phyloP scores from a whole-genome alignment of 2,113 vertebrate genomes.

The Alligator mississippiensis region DNA sequence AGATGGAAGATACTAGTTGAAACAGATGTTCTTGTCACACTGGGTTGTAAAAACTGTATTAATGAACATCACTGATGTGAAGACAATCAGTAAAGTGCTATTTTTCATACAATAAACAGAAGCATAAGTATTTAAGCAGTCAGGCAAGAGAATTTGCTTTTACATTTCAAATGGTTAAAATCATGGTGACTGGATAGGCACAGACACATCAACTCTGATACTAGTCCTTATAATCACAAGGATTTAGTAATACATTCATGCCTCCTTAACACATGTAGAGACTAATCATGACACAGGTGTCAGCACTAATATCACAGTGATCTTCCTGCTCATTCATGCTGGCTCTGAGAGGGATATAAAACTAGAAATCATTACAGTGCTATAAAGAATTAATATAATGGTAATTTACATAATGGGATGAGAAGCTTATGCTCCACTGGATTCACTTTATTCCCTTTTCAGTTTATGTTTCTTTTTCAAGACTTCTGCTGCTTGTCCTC shows the following conservation, averaged over 20 bases:
- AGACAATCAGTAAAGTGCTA: not conserved
- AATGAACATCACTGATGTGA: not conserved
- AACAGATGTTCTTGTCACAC: not conserved
- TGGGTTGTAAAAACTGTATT: rapidly evolving
- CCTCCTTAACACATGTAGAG: not conserved
- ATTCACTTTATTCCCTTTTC: not conserved
- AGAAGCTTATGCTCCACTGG: not conserved
- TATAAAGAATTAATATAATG: not conserved
- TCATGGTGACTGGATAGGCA: not conserved
- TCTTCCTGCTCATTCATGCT: not conserved
- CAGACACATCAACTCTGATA: not conserved
- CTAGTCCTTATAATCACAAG: not conserved
- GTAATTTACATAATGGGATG: not conserved
- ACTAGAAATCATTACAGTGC: not conserved
- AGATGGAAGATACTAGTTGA: not conserved
- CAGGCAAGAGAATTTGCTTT: not conserved
- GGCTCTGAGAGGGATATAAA: not conserved
- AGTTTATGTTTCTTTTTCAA: not conserved
- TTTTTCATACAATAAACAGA: not conserved
- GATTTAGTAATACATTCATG: not conserved
- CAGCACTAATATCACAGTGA: not conserved
- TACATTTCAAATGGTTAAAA: not conserved
- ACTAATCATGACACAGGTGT: not conserved
- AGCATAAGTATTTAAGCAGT: not conserved
- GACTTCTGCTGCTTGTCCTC: not conserved